phyloP scores from a whole-genome alignment of 2,113 vertebrate genomes.

The Sakesphorus luctuosus region DNA sequence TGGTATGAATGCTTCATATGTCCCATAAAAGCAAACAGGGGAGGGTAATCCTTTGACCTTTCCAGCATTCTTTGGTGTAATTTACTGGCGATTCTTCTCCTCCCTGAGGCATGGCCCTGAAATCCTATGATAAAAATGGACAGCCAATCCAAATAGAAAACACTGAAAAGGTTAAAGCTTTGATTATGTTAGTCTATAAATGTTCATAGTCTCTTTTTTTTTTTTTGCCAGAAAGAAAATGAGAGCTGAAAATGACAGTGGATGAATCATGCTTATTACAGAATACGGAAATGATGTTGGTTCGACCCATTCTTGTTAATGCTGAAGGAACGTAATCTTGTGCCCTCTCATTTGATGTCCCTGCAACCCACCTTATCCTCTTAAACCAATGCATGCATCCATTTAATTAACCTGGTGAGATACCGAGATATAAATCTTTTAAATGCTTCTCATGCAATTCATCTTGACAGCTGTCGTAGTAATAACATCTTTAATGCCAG shows the following conservation, averaged over 20 bases:
- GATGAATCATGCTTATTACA: conserved; percentile 58
- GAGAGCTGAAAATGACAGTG: conserved; percentile 61
- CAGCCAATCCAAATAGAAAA: conserved; percentile 38
- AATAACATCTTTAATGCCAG: conserved; percentile 55
- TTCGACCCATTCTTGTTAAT: conserved; percentile 21
- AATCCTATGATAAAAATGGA: conserved; percentile 56
- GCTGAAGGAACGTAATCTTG: conserved; percentile 33
- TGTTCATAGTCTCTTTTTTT: neutral
- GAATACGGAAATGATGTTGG: conserved; percentile 42
- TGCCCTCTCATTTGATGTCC: conserved; percentile 46
- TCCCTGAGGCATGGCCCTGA: conserved; percentile 41
- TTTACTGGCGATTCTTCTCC: conserved; percentile 42
- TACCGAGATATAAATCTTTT: conserved; percentile 59
- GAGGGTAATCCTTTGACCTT: conserved; percentile 68
- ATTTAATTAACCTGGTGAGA: conserved; percentile 66
- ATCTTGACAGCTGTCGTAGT: conserved; percentile 55
- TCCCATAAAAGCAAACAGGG: conserved; percentile 46
- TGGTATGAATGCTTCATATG: conserved; percentile 35
- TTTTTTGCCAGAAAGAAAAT: conserved; percentile 10
- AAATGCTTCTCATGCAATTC: conserved; percentile 57
- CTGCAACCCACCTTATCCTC: conserved; percentile 36
- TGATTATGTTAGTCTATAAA: conserved; percentile 60
- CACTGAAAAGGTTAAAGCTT: conserved; percentile 52
- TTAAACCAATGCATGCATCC: conserved; percentile 51
- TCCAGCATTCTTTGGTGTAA: conserved; percentile 61